Base-by-base conservation (phyloP, 1,140 invertebrate genomes). In the Zaprionus kolodkinae region DNA sequence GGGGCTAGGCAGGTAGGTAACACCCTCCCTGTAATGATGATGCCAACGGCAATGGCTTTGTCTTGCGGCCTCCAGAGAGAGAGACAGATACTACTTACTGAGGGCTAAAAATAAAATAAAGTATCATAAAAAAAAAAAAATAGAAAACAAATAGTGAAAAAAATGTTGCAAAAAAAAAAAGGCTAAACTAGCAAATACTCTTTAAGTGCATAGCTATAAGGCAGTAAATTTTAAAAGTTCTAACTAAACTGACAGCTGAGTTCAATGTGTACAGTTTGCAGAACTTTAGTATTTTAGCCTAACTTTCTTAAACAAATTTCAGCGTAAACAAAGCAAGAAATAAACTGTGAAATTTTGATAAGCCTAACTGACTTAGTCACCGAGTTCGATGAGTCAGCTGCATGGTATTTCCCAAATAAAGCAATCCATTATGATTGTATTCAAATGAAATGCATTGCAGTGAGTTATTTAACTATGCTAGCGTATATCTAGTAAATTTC, bases 1-100 rank as follows among this genome's bases (percentile, higher is more conserved):
- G 12, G 33, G 6, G 52, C n/a, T 10, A 11, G 9, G 17, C 2
- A 36, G 25, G 12, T 27, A 25, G 25, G 25, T 7, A 17, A 10
- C 21, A 67, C 38, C 54, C 63, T 27, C 60, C n/a, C 48, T 1
- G 21, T 21, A 21, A 50, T 63, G 50, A 27, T 30, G 27, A 61
- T 52, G 64, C 54, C 62, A 60, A 61, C 48, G 57, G 71, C 71
- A 68, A 68, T 62, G 57, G 71, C 71, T 73, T 73, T 68, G 72
- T 73, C 64, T 73, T 55, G 21, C 25, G 65, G 65, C 57, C 56
- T 43, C 15, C 30, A 9, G 40, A 67, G 43, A 25, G 55, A 9
- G 43, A 25, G 55, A 9, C 17, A 59, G 13, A 60, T 21, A 17
- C 21, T 55, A 55, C 25, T 21, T 17, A 62, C 10, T 52, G 25